These are phyloP conservation scores for Meghimatium bilineatum DNA, from an alignment of 2,888 invertebrate species.

Conservation along the genomic window DNA sequence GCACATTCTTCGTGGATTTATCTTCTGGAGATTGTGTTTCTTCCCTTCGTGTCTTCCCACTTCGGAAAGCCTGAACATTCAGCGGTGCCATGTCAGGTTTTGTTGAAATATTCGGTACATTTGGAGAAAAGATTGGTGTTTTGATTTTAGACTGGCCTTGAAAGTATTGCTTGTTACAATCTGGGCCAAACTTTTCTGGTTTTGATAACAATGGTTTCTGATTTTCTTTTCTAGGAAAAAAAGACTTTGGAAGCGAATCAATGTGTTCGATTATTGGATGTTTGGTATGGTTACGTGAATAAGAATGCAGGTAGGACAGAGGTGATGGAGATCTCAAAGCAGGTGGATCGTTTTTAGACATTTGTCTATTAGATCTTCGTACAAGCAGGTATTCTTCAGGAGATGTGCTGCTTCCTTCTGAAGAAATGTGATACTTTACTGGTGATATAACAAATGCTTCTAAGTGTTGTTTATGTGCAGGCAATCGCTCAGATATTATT, in stretches of 20 bases:
- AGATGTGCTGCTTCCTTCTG: not conserved
- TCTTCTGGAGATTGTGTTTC: not conserved
- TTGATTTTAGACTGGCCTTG: not conserved
- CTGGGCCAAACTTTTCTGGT: not conserved
- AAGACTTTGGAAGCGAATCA: too few species aligned
- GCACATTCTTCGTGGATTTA: not conserved
- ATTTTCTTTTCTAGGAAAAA: not conserved
- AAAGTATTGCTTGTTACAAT: not conserved
- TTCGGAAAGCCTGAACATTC: not conserved
- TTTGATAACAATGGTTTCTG: not conserved
- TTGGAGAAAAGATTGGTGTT: not conserved
- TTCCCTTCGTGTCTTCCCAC: not conserved
- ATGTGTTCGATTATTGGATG: too few species aligned
- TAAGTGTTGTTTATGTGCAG: not conserved
- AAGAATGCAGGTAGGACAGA: not conserved
- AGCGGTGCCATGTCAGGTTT: not conserved
- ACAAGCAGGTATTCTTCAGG: not conserved
- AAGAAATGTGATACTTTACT: not conserved
- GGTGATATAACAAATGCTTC: not conserved
- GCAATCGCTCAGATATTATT: not conserved
- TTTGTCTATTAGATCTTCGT: not conserved
- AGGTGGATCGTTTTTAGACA: too few species aligned
- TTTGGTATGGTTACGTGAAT: not conserved
- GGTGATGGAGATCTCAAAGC: not conserved
- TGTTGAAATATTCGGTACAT: not conserved